A percentile compares a stretch with the other conserved stretches of the same genome.
Conservation (phyloP, 2,888 invertebrate genomes). For the Ecliptopera silaceata region DNA sequence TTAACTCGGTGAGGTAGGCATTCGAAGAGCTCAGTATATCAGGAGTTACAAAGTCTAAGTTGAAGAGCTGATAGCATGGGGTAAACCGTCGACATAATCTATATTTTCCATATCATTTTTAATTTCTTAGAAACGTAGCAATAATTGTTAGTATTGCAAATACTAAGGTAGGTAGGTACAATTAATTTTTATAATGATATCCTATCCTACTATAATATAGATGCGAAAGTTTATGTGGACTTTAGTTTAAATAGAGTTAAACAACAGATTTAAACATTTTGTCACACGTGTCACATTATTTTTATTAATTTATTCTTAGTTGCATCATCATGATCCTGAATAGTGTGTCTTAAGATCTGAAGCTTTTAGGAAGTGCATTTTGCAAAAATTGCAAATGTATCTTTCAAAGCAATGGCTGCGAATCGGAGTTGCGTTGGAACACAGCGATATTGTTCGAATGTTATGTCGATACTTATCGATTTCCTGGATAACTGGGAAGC, state of each 20-base stretch:
- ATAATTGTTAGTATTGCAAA: too few species aligned
- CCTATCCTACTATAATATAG: constrained; percentile 35
- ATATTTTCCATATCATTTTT: too few species aligned
- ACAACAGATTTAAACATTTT: constrained; percentile 25
- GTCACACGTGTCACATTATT: constrained; percentile 26
- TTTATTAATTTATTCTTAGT: constrained; percentile 26
- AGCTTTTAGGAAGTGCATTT: constrained; percentile 45
- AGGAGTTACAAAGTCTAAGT: too few species aligned
- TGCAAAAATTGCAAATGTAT: constrained; percentile 56
- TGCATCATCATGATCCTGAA: constrained; percentile 31
- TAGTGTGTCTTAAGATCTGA: constrained; percentile 51
- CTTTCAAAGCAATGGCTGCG: constrained; percentile 40
- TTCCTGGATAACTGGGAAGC: background rate
- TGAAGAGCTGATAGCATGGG: too few species aligned
- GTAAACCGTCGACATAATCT: too few species aligned
- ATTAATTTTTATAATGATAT: too few species aligned
- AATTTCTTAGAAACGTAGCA: too few species aligned
- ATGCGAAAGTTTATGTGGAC: constrained; percentile 19
- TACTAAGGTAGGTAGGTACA: too few species aligned
- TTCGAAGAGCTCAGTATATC: too few species aligned
- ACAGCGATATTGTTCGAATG: constrained; percentile 39
- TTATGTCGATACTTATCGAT: constrained; percentile 36
- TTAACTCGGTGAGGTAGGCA: too few species aligned
- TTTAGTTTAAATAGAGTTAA: constrained; percentile 6
- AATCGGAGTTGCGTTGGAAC: constrained; percentile 54